phyloP scores from a whole-genome alignment of 2,113 vertebrate species.

The Dromiciops gliroides region DNA sequence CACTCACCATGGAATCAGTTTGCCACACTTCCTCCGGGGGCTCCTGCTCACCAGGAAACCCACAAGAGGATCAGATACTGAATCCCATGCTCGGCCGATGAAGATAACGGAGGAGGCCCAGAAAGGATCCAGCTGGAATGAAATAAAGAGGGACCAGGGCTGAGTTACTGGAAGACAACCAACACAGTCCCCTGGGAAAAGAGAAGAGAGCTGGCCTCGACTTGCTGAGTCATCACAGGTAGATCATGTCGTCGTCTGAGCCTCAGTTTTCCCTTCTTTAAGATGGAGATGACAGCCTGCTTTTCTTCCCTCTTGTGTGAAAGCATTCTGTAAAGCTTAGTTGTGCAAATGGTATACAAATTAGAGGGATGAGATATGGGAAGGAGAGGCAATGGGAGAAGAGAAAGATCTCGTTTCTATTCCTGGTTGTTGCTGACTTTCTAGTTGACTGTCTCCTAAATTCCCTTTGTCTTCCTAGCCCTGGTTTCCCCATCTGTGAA shows the following conservation, averaged over 20 bases:
- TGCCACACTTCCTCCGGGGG: constrained; percentile 76
- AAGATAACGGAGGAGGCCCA: constrained; percentile 84
- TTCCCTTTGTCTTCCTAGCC: background rate
- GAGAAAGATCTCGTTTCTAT: background rate
- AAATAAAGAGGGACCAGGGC: background rate
- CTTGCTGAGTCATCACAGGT: background rate
- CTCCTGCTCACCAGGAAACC: constrained; percentile 86
- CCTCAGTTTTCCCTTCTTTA: background rate
- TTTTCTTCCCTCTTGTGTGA: background rate
- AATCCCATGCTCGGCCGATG: constrained; percentile 84
- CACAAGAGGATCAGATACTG: constrained; percentile 83
- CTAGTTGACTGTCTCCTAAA: background rate
- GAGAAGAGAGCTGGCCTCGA: background rate
- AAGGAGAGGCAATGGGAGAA: background rate
- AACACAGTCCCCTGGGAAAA: background rate
- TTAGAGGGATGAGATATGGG: background rate
- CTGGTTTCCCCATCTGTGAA: background rate
- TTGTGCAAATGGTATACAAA: background rate
- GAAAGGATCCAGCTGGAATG: constrained; percentile 80
- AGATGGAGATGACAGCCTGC: background rate
- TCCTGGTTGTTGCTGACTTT: background rate
- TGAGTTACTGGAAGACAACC: background rate
- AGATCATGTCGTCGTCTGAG: background rate
- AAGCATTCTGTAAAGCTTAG: background rate
- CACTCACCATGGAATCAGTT: constrained; percentile 84